Base-by-base conservation (phyloP, 2,888 invertebrate genomes). In the Pocota personata region DNA sequence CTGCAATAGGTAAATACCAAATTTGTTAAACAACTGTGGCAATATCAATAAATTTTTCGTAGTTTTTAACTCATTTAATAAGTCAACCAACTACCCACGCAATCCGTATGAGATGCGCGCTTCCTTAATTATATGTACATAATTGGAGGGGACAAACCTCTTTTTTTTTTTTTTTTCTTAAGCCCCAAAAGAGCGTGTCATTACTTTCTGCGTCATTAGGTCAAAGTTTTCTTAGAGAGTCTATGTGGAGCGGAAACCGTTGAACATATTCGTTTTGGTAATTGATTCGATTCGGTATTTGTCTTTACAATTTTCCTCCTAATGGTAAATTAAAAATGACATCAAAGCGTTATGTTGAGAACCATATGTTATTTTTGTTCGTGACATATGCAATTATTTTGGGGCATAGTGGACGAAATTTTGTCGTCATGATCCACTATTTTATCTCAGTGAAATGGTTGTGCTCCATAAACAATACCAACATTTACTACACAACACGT, bases 91-190 rank as follows among this genome's bases (percentile, higher is more conserved):
- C 71, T 19, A 43, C 57, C 57, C 66, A 66, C 66, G 37, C 46
- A 40, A 58, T 58, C 7, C 4, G 10, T 46, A 57, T 12, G 46
- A 16, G 40, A 21, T 14, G 37, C 7, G 43, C 21, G 52, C 52
- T 57, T 67, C 66, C 27, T 50, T 40, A 66, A 57, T 66, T 67
- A 37, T 14, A 0, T 40, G 40, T 40, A 66, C 57, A 37, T 58
- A 76, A 57, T 67, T 67, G 58, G 76, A 57, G 24, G 35, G 30
- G 58, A 67, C 76, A 48, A 76, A 40, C 76, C 76, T 67, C n/a
- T 50, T 8, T 35, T 48, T n/a, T 35, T 50, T 50, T 3, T 27
- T 27, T 52, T n/a, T 19, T 30, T 14, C 14, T 24, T 10, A 14
- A 4, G 3, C 19, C 12, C 72, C 76, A 76, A 76, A 76, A 57